phyloP scores from a whole-genome alignment of 2,113 vertebrate species.

The Nipponia nippon region DNA sequence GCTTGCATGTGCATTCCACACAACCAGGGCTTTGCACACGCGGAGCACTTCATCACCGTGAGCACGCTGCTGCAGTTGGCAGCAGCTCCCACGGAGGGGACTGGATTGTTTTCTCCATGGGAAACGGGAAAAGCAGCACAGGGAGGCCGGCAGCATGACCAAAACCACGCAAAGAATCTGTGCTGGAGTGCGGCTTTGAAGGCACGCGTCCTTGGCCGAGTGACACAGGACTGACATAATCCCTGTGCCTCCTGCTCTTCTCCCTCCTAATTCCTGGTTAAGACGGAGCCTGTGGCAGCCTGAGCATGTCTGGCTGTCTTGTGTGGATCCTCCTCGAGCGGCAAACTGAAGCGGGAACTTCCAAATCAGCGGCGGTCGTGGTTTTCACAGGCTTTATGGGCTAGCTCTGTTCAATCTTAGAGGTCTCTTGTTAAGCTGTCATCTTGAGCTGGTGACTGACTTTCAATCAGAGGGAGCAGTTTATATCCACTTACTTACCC shows the following conservation, averaged over 20 bases:
- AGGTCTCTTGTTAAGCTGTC: neutral
- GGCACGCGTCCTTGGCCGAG: neutral
- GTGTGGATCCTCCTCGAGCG: neutral
- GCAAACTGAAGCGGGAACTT: neutral
- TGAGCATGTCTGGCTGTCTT: neutral
- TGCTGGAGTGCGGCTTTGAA: neutral
- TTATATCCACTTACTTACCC: neutral
- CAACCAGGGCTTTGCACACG: neutral
- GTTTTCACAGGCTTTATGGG: neutral
- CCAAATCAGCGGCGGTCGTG: neutral
- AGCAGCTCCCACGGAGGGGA: neutral
- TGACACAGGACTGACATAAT: neutral
- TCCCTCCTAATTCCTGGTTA: neutral
- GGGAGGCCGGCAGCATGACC: neutral
- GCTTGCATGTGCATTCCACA: neutral
- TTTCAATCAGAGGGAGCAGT: neutral
- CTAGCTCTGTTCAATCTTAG: neutral
- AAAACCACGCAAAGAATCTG: neutral
- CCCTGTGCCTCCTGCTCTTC: neutral
- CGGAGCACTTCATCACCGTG: neutral
- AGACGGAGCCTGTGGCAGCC: neutral
- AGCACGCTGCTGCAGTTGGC: neutral
- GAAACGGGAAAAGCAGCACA: neutral
- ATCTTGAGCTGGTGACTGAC: neutral
- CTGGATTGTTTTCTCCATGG: neutral